Conservation (phyloP, 2,888 invertebrate genomes). For the Sarcophaga subvicina region DNA sequence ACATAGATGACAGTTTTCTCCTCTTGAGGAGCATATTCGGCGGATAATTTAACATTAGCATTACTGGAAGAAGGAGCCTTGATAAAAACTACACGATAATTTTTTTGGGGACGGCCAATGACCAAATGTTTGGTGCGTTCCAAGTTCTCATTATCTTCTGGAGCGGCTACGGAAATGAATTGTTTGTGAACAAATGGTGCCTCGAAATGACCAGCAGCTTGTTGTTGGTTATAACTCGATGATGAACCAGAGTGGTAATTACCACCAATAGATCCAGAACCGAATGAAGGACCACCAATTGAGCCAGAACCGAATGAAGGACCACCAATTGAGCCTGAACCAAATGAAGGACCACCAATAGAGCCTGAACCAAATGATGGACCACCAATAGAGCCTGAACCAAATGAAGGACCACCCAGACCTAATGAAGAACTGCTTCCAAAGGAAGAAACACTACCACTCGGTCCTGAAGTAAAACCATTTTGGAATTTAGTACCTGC, state of each 20-base stretch:
- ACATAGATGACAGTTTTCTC: slow-evolving; percentile 82
- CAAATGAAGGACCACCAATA: slow-evolving; percentile 61
- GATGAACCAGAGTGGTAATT: slow-evolving; percentile 12
- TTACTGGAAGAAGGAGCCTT: slow-evolving; percentile 78
- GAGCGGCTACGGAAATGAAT: slow-evolving; percentile 79
- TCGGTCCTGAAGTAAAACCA: slow-evolving; percentile 1
- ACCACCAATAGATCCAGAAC: slow-evolving; percentile 46
- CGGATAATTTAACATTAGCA: slow-evolving; percentile 77
- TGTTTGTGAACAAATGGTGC: slow-evolving; percentile 78
- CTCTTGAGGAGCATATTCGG: slow-evolving; percentile 79
- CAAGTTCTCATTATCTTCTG: slow-evolving; percentile 77
- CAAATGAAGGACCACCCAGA: slow-evolving; percentile 42
- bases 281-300: not conserved
- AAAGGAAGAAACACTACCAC: not conserved
- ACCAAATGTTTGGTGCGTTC: slow-evolving; percentile 75
- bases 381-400: slow-evolving; percentile 43
- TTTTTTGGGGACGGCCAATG: slow-evolving; percentile 79
- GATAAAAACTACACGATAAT: slow-evolving; percentile 81
- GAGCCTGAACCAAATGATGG: slow-evolving; percentile 55
- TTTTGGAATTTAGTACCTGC: not conserved
- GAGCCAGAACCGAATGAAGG: too few species aligned
- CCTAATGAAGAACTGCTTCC: not conserved
- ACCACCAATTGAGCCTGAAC: slow-evolving; percentile 54
- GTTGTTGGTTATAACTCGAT: slow-evolving; percentile 17
- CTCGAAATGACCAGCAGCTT: slow-evolving; percentile 66